Conservation (phyloP, 2,888 invertebrate genomes). For the Andrena flavipes region DNA sequence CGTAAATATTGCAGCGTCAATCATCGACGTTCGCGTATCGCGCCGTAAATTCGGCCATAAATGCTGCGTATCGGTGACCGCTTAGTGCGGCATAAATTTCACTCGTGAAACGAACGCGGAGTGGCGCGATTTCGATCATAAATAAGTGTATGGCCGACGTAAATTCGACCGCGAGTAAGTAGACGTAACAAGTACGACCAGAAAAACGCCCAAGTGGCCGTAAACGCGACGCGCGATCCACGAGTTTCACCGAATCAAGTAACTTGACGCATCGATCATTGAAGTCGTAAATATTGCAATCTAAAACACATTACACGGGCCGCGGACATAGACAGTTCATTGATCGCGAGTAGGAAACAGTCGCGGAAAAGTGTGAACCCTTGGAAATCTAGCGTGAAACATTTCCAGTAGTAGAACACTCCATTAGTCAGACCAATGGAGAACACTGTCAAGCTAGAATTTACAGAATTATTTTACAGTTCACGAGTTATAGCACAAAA, state of each 20-base stretch:
- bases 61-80: constrained; percentile 31
- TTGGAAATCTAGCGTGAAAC: neutral
- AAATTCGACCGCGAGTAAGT: constrained; percentile 38
- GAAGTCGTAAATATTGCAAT: neutral
- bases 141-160: constrained; percentile 32
- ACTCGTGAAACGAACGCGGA: constrained; percentile 19
- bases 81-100: constrained; percentile 44
- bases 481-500: no score
- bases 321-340: neutral
- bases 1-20: constrained; percentile 49
- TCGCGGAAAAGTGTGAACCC: neutral
- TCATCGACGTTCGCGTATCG: constrained; percentile 17
- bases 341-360: neutral
- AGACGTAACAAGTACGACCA: neutral
- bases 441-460: no score
- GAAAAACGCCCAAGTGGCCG: neutral
- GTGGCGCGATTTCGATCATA: constrained; percentile 28
- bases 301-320: neutral
- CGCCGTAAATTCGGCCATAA: constrained; percentile 40
- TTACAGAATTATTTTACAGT: no score
- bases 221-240: neutral
- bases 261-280: neutral
- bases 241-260: neutral
- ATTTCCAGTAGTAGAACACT: neutral
- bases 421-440: neutral